Evolutionary conservation across 30 jellyfish, hydroid and myxozoan species (phyloP), one percentile per base, ranked within the genome.

Genomic region (Hydractinia symbiolongicarpus): DNA sequence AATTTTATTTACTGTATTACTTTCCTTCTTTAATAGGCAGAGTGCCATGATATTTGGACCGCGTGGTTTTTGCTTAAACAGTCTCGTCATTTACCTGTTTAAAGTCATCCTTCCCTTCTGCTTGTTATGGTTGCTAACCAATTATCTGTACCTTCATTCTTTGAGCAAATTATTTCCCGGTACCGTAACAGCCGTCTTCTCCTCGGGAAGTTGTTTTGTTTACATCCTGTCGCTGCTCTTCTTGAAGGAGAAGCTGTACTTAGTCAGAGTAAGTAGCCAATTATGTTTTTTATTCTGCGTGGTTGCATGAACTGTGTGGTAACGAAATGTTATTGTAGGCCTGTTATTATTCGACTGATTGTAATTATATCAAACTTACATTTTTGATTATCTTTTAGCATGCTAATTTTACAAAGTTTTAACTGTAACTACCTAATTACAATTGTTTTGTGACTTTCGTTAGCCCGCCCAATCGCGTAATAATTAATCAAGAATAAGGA

Each of bases 181-280:
- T 5, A 93, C 82, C 40, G 95, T 85, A 64, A 81, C 97, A 9
- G 96, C 97, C 7, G 40, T 86, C 55, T 91, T 91, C 79, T 86
- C 97, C 10, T 91, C 97, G 4, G 85, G 79, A 84, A 91, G 95
- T 78, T 90, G 95, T 44, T 91, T 91, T 83, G 97, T 91, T 10
- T 91, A 91, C 86, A 75, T 91, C 40, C 61, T 91, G 53, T 91
- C 97, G 40, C 54, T 91, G 56, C 78, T 86, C 44, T 21, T 81
- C 17, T 66, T 91, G 66, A 91, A 91, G 73, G 97, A 91, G 69
- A 72, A 64, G 40, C 81, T 91, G 58, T 86, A 69, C 84, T 21
- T 86, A 5, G 72, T 88, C 40, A 76, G 97, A 91, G 97, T 91
- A 83, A 79, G 95, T 81, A 55, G 77, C 44, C 44, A 30, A 30